Conservation (phyloP, 2,888 invertebrate genomes). For the Eudasyphora cyanicolor region DNA sequence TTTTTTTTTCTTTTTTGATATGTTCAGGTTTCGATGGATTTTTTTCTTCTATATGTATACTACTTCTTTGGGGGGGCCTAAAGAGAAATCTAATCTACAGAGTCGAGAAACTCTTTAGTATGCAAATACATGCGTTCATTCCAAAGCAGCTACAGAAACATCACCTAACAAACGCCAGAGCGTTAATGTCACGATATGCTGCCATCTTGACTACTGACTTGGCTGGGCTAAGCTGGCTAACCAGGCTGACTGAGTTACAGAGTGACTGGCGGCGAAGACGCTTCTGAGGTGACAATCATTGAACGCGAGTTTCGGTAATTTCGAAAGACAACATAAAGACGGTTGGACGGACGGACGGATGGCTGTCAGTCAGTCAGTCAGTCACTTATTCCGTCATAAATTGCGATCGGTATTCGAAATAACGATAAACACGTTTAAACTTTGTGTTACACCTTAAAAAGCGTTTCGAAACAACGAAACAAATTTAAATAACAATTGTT, state of each 20-base stretch:
- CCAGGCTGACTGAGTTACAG: too few relatives aligned
- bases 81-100: slow-evolving; percentile 24
- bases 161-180: not conserved
- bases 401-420: slow-evolving; percentile 21
- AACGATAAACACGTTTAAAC: slow-evolving; percentile 16
- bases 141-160: slow-evolving; percentile 16
- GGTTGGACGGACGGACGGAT: not conserved
- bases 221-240: too few relatives aligned
- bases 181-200: too few relatives aligned
- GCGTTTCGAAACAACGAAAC: not conserved
- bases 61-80: too few relatives aligned
- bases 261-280: not conserved
- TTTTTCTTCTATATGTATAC: too few relatives aligned
- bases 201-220: not conserved
- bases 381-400: slow-evolving; percentile 23
- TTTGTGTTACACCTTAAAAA: slow-evolving; percentile 21
- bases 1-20: not conserved
- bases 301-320: not conserved
- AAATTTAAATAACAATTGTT: slow-evolving; percentile 37
- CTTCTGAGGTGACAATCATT: not conserved
- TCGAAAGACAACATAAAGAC: not conserved
- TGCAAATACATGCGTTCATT: slow-evolving; percentile 31
- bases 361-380: not conserved
- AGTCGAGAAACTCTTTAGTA: slow-evolving; percentile 21
- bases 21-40: too few relatives aligned